These are phyloP conservation scores for Discoglossus pictus DNA, from an alignment of 2,797 vertebrate species.

Conservation along the genomic window DNA sequence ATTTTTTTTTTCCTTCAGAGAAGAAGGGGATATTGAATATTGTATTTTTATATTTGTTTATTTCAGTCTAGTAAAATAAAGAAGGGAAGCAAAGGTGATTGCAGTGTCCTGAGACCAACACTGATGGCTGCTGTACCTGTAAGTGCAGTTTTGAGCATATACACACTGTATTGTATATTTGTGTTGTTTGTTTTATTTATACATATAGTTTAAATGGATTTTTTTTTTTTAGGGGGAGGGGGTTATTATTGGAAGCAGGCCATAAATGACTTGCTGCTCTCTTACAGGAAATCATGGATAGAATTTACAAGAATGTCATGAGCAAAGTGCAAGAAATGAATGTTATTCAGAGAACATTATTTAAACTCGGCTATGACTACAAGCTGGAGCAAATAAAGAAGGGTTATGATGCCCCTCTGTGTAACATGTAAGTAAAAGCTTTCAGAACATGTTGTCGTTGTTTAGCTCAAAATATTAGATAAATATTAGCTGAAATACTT, in stretches of 20 bases:
- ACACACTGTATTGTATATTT: not conserved
- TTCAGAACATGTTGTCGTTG: not conserved
- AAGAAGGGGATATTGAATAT: too few species aligned
- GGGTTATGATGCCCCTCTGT: slow-evolving; percentile 94
- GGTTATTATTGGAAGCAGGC: too few species aligned
- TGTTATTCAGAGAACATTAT: slow-evolving; percentile 89
- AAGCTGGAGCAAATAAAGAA: slow-evolving; percentile 93
- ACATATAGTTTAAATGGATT: too few species aligned
- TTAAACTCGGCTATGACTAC: slow-evolving; percentile 93
- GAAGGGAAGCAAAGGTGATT: slow-evolving; percentile 95
- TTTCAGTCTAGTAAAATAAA: slow-evolving; percentile 95
- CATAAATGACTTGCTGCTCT: slow-evolving; percentile 31
- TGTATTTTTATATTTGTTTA: slow-evolving; percentile 24
- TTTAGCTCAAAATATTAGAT: too few species aligned
- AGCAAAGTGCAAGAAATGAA: slow-evolving; percentile 98
- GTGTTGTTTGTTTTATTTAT: too few species aligned
- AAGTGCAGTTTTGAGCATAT: slow-evolving; percentile 58
- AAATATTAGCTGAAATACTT: too few species aligned
- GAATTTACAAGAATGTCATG: slow-evolving; percentile 98
- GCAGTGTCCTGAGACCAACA: slow-evolving; percentile 85
- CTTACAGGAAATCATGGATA: slow-evolving; percentile 95
- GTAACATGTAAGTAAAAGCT: slow-evolving; percentile 84
- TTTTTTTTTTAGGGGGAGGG: too few species aligned
- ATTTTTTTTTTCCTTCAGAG: too few species aligned
- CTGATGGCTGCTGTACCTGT: slow-evolving; percentile 97